Conservation (phyloP, 2,888 invertebrate genomes). For the Pediacus dermestoides region DNA sequence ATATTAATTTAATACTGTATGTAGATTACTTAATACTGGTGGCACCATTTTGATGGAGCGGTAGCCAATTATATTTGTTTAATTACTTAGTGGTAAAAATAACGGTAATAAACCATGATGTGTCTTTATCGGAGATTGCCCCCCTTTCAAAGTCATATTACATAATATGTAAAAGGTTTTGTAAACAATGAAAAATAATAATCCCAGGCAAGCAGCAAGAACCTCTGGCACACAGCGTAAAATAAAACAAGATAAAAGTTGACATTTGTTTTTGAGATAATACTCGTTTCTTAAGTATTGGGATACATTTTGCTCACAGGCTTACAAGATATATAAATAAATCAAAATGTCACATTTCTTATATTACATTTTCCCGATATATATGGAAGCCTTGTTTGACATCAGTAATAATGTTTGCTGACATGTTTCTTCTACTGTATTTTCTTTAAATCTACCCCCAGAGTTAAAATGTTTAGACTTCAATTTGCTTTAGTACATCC, state of each 20-base stretch:
- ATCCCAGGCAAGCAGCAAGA: too few species aligned
- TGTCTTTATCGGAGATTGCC: too few species aligned
- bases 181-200: too few species aligned
- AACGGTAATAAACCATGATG: too few species aligned
- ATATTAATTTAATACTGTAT: slow-evolving; percentile 34
- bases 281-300: slow-evolving; percentile 30
- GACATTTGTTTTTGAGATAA: slow-evolving; percentile 31
- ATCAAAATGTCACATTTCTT: slow-evolving; percentile 45
- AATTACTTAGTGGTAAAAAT: too few species aligned
- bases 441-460: slow-evolving; percentile 37
- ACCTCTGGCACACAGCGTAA: slow-evolving; percentile 16
- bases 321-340: slow-evolving; percentile 41
- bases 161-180: too few species aligned
- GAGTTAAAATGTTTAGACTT: slow-evolving; percentile 48
- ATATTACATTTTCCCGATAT: slow-evolving; percentile 43
- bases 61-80: too few species aligned
- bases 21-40: too few species aligned
- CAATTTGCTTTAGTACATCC: slow-evolving; percentile 44
- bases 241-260: slow-evolving; percentile 28
- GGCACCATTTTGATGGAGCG: too few species aligned
- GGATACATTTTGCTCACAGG: slow-evolving; percentile 34
- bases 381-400: slow-evolving; percentile 41
- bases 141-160: too few species aligned
- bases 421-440: slow-evolving; percentile 38
- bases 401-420: slow-evolving; percentile 46